Conservation (phyloP, 2,797 vertebrate species). For the Micropoecilia bifurca region DNA sequence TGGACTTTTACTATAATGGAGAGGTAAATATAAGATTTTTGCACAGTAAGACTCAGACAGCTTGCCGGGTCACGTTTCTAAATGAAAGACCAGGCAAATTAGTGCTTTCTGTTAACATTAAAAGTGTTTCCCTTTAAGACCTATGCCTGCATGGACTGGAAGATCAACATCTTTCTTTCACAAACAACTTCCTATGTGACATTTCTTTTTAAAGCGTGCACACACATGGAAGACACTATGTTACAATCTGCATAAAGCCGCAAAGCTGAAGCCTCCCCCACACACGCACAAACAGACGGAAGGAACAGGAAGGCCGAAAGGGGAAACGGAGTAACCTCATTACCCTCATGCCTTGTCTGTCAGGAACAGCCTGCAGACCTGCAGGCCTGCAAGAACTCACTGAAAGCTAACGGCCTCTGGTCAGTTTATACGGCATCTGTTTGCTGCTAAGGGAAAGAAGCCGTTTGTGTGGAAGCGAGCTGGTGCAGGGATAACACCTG, state of each 20-base stretch:
- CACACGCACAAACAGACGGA: constrained; percentile 36
- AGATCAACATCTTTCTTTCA: neutral
- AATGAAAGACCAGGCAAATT: neutral
- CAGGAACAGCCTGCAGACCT: constrained; percentile 72
- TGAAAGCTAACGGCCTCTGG: constrained; percentile 50
- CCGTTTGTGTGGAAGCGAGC: constrained; percentile 51
- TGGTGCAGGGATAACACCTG: constrained; percentile 30
- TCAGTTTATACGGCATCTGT: constrained; percentile 55
- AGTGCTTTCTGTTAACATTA: neutral
- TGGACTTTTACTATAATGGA: neutral
- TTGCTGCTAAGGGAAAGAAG: constrained; percentile 37
- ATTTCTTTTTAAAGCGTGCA: constrained; percentile 15
- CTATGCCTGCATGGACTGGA: neutral
- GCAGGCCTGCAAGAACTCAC: constrained; percentile 38
- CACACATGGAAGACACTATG: constrained; percentile 16
- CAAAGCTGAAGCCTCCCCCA: constrained; percentile 27
- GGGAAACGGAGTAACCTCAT: constrained; percentile 75
- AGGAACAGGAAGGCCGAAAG: constrained; percentile 68
- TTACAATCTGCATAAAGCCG: constrained; percentile 21
- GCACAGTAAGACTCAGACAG: neutral
- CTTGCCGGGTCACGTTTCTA: neutral
- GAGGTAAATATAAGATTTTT: neutral
- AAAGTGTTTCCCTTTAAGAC: neutral
- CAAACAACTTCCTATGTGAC: neutral
- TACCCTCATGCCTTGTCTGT: constrained; percentile 69